Evolutionary conservation across 2,113 vertebrate genomes (phyloP).

Genomic region (Pachypanchax playfairii): DNA sequence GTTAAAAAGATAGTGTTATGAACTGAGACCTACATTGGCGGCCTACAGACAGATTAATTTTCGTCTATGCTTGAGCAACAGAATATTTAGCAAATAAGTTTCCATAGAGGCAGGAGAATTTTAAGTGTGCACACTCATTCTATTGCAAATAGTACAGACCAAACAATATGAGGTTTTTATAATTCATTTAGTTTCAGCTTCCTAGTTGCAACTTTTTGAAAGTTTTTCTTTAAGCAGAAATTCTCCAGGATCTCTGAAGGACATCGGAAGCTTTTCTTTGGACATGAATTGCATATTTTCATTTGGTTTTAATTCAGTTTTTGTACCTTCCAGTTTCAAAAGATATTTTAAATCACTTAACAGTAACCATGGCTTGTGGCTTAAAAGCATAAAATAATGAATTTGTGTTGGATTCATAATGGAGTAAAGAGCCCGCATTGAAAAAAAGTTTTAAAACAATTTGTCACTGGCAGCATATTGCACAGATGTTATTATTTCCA

Average conservation of each 20-base stretch:
- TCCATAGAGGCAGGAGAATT: conserved; percentile 33
- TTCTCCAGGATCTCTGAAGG: neutral
- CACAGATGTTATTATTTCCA: no score
- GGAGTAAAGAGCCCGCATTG: no score
- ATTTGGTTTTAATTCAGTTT: no score
- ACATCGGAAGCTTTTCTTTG: neutral
- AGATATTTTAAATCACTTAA: neutral
- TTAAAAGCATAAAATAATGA: no score
- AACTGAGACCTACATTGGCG: conserved; percentile 38
- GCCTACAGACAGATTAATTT: no score
- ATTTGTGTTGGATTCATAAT: no score
- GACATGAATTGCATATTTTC: neutral
- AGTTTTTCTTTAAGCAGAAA: neutral
- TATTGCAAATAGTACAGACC: conserved; percentile 44
- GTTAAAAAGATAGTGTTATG: conserved; percentile 12
- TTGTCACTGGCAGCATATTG: no score
- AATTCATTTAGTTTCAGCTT: neutral
- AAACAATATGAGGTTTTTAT: neutral
- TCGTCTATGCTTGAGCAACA: no score
- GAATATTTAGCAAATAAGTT: no score
- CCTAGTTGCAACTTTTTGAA: neutral
- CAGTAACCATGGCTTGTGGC: neutral
- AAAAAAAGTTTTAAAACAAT: no score
- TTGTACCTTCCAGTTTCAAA: neutral
- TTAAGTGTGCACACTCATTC: neutral